Base-by-base conservation (phyloP, 2,113 vertebrate species). In the Balaenoptera acutorostrata region DNA sequence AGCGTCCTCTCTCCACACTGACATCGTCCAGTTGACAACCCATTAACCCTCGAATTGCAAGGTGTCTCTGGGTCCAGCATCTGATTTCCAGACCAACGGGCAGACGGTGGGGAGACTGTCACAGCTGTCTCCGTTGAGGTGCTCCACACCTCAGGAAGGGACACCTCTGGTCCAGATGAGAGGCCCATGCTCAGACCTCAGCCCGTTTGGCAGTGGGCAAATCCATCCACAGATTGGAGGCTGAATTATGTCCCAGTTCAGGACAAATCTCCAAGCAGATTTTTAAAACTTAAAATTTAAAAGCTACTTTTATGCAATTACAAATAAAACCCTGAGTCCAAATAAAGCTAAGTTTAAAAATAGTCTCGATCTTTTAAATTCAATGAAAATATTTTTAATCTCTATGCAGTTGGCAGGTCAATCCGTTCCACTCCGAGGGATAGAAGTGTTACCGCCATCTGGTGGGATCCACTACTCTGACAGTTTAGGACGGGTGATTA, bases 291-390 rank as follows among this genome's bases (percentile, higher is more conserved):
- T 52, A 46, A 69, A 64, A 63, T 13, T 18, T 49, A 49, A 86
- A 93, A 57, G 29, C 11, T 21, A 39, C 39, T 74, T 78, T 46
- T 36, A 61, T 66, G 90, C 83, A 92, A 92, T 86, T 61, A 88
- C 15, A 46, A 15, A 81, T 36, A 63, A 92, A 95, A 77, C 13
- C 25, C 61, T 21, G 55, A 71, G 44, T 77, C 52, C 44, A 69
- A 77, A 69, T 85, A 57, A 78, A 94, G 77, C 8, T 15, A 69
- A 44, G 17, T 92, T 66, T 11, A 10, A n/a, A 27, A 57, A 59
- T 52, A 61, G 11, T 27, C 41, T 88, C 59, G 57, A 39, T 90
- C 17, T 66, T 94, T 85, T 90, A 18, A 74, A 80, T 10, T 89
- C 31, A 61, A 41, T 93, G 63, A 59, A 59, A 66, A 83, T 64